A percentile compares a stretch with the other conserved stretches of the same genome.
These are phyloP conservation scores for Erannis defoliaria DNA, from an alignment of 2,888 invertebrate genomes.

Conservation along the genomic window DNA sequence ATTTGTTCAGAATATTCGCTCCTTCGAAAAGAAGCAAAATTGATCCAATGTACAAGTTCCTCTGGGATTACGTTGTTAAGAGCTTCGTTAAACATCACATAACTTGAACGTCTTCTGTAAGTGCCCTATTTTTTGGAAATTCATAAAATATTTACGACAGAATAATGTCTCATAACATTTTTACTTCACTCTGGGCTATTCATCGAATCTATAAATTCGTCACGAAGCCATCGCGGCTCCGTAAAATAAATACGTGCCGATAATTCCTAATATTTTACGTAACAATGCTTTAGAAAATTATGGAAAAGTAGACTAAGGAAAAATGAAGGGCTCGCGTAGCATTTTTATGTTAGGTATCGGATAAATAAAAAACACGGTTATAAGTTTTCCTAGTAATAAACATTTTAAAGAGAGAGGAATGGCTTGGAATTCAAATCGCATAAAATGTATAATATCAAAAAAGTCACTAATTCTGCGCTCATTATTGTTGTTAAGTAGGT, in stretches of 20 bases:
- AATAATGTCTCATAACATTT: constrained; percentile 38
- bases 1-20: constrained; percentile 28
- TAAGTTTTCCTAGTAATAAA: constrained; percentile 1
- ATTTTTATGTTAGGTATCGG: constrained; percentile 23
- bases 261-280: constrained; percentile 48
- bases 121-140: constrained; percentile 25
- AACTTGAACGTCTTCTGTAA: constrained; percentile 8
- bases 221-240: constrained; percentile 45
- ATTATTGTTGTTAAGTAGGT: too few species aligned
- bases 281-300: constrained; percentile 39
- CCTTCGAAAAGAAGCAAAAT: constrained; percentile 20
- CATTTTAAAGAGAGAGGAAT: not conserved
- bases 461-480: too few species aligned
- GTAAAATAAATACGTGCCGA: constrained; percentile 53
- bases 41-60: constrained; percentile 17
- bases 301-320: constrained; percentile 24
- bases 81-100: constrained; percentile 33
- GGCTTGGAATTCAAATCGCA: not conserved
- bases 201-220: constrained; percentile 48
- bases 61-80: constrained; percentile 26
- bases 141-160: constrained; percentile 38
- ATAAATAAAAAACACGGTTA: constrained; percentile 15
- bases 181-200: constrained; percentile 42
- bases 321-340: constrained; percentile 14
- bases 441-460: not conserved